These are phyloP conservation scores for Pelmatolapia mariae DNA, from an alignment of 2,113 vertebrate species.

Conservation along the genomic window DNA sequence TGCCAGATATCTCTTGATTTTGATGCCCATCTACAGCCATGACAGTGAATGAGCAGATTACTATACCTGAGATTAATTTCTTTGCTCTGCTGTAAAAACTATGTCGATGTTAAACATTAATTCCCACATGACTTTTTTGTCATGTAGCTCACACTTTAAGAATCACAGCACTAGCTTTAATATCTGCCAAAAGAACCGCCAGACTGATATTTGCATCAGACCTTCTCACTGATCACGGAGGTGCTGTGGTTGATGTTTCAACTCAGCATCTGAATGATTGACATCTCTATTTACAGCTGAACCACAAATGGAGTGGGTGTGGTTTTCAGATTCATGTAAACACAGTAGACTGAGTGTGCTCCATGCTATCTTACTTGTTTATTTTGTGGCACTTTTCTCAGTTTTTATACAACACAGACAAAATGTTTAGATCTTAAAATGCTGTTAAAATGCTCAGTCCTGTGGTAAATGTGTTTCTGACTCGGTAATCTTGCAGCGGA, in stretches of 20 bases:
- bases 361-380: not conserved
- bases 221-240: fast-evolving
- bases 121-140: not conserved
- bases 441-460: not conserved
- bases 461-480: not conserved
- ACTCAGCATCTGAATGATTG: not conserved
- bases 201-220: not conserved
- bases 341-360: not conserved
- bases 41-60: not conserved
- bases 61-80: not conserved
- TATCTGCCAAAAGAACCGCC: not conserved
- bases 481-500: not conserved
- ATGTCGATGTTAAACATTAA: not conserved
- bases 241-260: not conserved
- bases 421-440: not conserved
- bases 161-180: not conserved
- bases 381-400: not conserved
- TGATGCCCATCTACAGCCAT: not conserved
- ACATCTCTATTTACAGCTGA: not conserved
- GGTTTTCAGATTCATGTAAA: not conserved
- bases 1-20: not conserved
- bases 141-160: not conserved
- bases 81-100: not conserved
- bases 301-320: not conserved
- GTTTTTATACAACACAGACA: not conserved